Evolutionary conservation across 2,797 vertebrate genomes (phyloP).

Genomic region (Tokudaia tokunoshimensis): DNA sequence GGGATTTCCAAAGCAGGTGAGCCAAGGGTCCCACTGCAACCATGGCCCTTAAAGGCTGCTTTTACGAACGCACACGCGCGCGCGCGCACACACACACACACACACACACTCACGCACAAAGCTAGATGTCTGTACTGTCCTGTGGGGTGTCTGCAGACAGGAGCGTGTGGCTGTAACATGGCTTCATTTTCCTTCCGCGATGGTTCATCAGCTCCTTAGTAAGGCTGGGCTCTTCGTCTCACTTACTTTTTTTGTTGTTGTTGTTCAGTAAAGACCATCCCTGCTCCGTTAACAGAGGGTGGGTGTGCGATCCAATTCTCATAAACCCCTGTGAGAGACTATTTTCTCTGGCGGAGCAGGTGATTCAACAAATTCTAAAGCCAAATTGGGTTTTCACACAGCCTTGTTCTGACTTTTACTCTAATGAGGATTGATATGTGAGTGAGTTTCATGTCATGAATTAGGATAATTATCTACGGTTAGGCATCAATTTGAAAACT

Average conservation of each 20-base stretch:
- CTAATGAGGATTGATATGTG: conserved; percentile 77
- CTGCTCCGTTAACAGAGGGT: conserved; percentile 86
- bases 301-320: conserved; percentile 81
- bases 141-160: conserved; percentile 86
- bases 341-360: conserved; percentile 86
- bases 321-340: conserved; percentile 84
- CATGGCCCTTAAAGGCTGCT: conserved; percentile 89
- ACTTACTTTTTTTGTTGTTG: conserved; percentile 87
- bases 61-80: conserved; percentile 73
- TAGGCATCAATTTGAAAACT: conserved; percentile 78
- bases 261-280: conserved; percentile 86
- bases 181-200: conserved; percentile 90
- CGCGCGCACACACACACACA: not conserved
- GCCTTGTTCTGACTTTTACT: conserved; percentile 80
- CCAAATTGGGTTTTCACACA: conserved; percentile 79
- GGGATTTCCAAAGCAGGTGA: conserved; percentile 87
- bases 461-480: conserved; percentile 84
- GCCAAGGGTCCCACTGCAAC: conserved; percentile 87
- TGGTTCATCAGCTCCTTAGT: conserved; percentile 87
- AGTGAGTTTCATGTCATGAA: conserved; percentile 83
- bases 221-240: conserved; percentile 88
- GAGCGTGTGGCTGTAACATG: conserved; percentile 89
- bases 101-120: conserved; percentile 82
- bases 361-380: conserved; percentile 84
- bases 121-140: conserved; percentile 86